Evolutionary conservation across 2,113 vertebrate genomes (phyloP).

Genomic region (Marmota flaviventris): DNA sequence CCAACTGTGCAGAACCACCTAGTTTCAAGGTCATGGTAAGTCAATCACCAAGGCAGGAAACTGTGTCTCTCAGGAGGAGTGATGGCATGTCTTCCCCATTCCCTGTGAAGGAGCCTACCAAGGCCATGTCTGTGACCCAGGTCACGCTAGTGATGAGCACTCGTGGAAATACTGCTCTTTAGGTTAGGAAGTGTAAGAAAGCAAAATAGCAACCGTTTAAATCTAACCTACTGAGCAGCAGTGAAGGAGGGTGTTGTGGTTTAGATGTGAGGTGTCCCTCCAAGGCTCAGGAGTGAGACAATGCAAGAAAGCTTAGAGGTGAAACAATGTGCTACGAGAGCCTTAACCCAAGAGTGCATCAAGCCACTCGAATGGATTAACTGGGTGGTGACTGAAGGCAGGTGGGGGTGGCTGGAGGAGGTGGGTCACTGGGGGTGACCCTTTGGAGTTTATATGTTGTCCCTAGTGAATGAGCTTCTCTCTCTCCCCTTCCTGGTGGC

Average conservation of each 20-base stretch:
- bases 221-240: not conserved
- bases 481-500: no score
- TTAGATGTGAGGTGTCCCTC: no score
- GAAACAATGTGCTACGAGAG: no score
- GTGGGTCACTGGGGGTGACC: no score
- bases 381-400: no score
- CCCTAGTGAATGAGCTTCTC: no score
- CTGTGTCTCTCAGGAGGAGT: constrained; percentile 65
- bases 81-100: not conserved
- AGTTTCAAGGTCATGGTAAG: constrained; percentile 67
- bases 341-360: no score
- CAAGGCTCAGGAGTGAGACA: no score
- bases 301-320: no score
- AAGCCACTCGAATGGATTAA: no score
- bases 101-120: not conserved
- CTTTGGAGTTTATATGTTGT: no score
- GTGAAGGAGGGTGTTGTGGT: not conserved
- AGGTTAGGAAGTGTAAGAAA: not conserved
- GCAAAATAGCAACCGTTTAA: not conserved
- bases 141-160: not conserved
- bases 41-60: constrained; percentile 53
- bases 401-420: no score
- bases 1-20: not conserved
- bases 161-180: not conserved
- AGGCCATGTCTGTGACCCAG: not conserved